Base-by-base conservation (phyloP, 2,888 invertebrate genomes). In the Synergus japonicus region DNA sequence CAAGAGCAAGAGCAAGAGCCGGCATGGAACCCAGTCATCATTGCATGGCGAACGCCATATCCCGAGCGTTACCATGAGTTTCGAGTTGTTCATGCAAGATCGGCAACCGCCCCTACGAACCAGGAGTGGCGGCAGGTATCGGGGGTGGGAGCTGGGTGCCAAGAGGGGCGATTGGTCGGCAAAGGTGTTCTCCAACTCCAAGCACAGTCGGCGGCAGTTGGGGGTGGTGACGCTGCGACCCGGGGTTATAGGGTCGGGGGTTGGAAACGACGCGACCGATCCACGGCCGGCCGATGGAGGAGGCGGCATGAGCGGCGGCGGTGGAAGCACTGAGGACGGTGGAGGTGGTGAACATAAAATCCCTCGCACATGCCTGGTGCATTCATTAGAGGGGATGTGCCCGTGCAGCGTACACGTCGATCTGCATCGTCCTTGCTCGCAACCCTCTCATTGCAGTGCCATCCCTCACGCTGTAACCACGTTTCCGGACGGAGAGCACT, bases 351-450 rank as follows among this genome's bases (percentile, higher is more conserved):
- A 89, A 90, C 91, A 92, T 92, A 92, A 92, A 92, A 92, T 92
- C 91, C 89, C 90, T 91, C 90, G 92, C 92, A 92, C 92, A 90
- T 92, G 92, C 91, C 91, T 90, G 92, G 88, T 91, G 91, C 92
- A 90, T 90, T 91, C 91, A 91, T 91, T 92, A 91, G 91, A 89
- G 91, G 90, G 91, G 89, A 90, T 90, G 90, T 89, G 88, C 89
- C 88, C 90, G 91, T 90, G 89, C 91, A 90, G 89, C 89, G 89
- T 89, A 89, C 89, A 88, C 88, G 90, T 89, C 87, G 87, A 87
- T 87, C 87, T 89, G 88, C 88, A 89, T 89, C 87, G 88, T 87
- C 86, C 85, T 84, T 80, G 82, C 76, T 82, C 84, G 85, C 86
- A 81, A 81, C 64, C 41, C 60, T 41, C 76, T 44, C 77, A 44